Evolutionary conservation across 2,888 invertebrate species (phyloP).

Genomic region (Agrotis clavis): DNA sequence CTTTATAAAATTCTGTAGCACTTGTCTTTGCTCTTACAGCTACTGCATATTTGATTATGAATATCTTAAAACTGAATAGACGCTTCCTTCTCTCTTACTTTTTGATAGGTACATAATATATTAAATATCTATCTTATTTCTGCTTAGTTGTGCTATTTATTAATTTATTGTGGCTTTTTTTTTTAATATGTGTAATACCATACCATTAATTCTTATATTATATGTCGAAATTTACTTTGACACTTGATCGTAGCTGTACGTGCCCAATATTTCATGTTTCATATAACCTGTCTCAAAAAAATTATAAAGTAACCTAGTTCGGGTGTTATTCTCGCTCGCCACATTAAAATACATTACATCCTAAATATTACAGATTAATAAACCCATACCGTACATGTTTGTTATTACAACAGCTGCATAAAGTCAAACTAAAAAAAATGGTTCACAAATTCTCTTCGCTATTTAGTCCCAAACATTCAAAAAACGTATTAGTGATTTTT

Average conservation of each 20-base stretch:
- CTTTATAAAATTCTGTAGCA: not conserved
- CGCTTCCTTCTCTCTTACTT: not conserved
- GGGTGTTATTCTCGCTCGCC: not conserved
- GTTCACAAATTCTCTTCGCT: constrained; percentile 67
- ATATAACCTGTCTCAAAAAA: not conserved
- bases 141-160: not conserved
- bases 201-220: not conserved
- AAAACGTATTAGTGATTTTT: constrained; percentile 78
- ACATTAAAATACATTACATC: constrained; percentile 50
- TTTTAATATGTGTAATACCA: constrained; percentile 1
- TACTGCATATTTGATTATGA: not conserved
- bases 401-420: constrained; percentile 74
- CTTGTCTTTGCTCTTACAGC: not conserved
- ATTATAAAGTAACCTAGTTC: not conserved
- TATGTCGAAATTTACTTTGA: not conserved
- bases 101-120: not conserved
- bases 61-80: not conserved
- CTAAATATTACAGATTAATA: constrained; percentile 64
- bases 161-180: not conserved
- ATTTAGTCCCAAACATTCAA: constrained; percentile 69
- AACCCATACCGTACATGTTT: constrained; percentile 64
- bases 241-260: not conserved
- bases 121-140: not conserved
- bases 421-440: constrained; percentile 70
- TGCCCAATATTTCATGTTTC: no score